Percentiles rank a stretch among this genome's conserved stretches.
Evolutionary conservation across 2,888 invertebrate species (phyloP).

Genomic region (Dynastes maya): DNA sequence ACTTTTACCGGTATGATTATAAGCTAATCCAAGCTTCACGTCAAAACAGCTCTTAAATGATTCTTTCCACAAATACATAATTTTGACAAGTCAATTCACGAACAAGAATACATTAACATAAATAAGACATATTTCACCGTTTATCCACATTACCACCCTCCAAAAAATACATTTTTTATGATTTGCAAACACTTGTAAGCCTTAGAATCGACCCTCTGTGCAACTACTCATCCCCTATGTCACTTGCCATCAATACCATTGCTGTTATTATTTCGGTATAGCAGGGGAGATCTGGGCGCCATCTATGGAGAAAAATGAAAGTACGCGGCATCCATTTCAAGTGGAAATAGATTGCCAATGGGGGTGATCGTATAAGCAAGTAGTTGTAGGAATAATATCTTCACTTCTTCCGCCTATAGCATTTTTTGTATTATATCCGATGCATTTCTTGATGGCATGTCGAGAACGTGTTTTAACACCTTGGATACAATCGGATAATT

Average conservation of each 20-base stretch:
- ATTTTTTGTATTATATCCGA: background rate
- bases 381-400: conserved; percentile 2
- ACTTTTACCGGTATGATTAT: too few species aligned
- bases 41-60: too few species aligned
- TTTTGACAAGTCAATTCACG: too few species aligned
- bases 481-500: background rate
- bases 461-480: background rate
- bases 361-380: background rate
- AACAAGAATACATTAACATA: too few species aligned
- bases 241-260: background rate
- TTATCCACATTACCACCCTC: too few species aligned
- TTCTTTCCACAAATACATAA: too few species aligned
- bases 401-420: conserved; percentile 14
- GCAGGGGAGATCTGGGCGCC: conserved; percentile 8
- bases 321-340: conserved; percentile 55
- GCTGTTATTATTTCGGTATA: conserved; percentile 25
- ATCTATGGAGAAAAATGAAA: conserved; percentile 51
- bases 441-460: background rate
- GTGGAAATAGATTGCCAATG: conserved; percentile 59
- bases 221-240: background rate
- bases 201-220: background rate
- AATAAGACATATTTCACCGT: too few species aligned
- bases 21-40: too few species aligned
- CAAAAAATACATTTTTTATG: too few species aligned
- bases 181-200: too few species aligned